These are phyloP conservation scores for Heteractis magnifica DNA, from an alignment of 92 coral and sea anemone species.

Conservation along the genomic window DNA sequence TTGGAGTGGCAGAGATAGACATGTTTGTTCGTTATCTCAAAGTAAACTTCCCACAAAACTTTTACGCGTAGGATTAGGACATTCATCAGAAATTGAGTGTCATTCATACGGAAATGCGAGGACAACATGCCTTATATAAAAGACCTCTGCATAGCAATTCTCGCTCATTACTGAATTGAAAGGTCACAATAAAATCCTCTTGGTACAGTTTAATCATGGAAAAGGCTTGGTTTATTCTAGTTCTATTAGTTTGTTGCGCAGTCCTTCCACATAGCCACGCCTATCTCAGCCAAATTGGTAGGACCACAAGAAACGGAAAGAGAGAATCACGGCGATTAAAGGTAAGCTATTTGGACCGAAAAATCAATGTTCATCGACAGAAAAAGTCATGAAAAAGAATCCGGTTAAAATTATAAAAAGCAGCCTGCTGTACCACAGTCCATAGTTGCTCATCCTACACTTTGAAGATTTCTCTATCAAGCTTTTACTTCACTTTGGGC, in stretches of 20 bases:
- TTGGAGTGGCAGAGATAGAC: constrained; percentile 1
- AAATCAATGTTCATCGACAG: not conserved
- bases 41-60: constrained; percentile 11
- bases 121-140: not conserved
- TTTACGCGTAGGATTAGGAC: not conserved
- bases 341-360: not conserved
- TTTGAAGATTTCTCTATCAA: not conserved
- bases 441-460: too few relatives aligned
- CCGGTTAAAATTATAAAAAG: not conserved
- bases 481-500: not conserved
- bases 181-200: not conserved
- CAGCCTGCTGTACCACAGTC: not conserved
- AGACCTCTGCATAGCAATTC: not conserved
- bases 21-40: constrained; percentile 6
- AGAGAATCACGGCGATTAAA: not conserved
- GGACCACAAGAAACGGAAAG: not conserved
- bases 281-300: not conserved
- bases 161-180: not conserved
- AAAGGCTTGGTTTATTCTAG: not conserved
- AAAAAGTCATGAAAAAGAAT: not conserved
- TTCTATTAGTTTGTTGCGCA: constrained; percentile 1
- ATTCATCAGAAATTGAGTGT: not conserved
- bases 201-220: not conserved
- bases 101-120: not conserved
- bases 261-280: not conserved